phyloP scores from a whole-genome alignment of 2,113 vertebrate species.

The Semicossyphus pulcher region DNA sequence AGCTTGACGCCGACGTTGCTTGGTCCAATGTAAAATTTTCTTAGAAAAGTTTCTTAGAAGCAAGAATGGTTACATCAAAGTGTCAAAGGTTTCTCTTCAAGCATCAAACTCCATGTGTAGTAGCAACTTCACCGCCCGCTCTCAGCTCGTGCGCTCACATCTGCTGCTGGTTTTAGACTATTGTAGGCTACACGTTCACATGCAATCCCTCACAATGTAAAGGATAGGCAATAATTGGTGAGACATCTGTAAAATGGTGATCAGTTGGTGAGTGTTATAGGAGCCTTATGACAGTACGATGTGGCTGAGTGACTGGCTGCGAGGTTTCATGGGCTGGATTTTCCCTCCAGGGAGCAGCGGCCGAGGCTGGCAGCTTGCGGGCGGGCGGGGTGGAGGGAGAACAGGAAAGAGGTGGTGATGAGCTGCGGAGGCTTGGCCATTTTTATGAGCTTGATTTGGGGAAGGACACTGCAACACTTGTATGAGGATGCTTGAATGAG shows the following conservation, averaged over 20 bases:
- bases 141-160: slow-evolving; percentile 56
- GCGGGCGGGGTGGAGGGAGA: slow-evolving; percentile 38
- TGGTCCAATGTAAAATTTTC: too few species aligned
- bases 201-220: slow-evolving; percentile 52
- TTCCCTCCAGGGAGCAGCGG: slow-evolving; percentile 15
- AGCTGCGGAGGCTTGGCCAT: slow-evolving; percentile 21
- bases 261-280: slow-evolving; percentile 59
- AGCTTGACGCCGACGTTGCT: too few species aligned
- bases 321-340: slow-evolving; percentile 40
- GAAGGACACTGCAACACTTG: slow-evolving; percentile 48
- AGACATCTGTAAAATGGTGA: slow-evolving; percentile 74
- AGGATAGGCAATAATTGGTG: slow-evolving; percentile 65
- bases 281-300: slow-evolving; percentile 56
- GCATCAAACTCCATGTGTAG: slow-evolving; percentile 14
- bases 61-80: background rate
- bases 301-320: slow-evolving; percentile 42
- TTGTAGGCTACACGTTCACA: slow-evolving; percentile 57
- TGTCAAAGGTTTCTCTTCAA: background rate
- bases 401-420: slow-evolving; percentile 43
- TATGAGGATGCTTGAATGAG: slow-evolving; percentile 44
- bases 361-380: slow-evolving; percentile 37
- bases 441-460: slow-evolving; percentile 57
- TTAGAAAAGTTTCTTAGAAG: slow-evolving; percentile 5
- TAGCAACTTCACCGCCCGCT: slow-evolving; percentile 26
- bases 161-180: slow-evolving; percentile 68